A percentile compares a stretch with the other conserved stretches of the same genome.
Evolutionary conservation across 2,888 invertebrate genomes (phyloP).

Genomic region (Drosophila conformis): DNA sequence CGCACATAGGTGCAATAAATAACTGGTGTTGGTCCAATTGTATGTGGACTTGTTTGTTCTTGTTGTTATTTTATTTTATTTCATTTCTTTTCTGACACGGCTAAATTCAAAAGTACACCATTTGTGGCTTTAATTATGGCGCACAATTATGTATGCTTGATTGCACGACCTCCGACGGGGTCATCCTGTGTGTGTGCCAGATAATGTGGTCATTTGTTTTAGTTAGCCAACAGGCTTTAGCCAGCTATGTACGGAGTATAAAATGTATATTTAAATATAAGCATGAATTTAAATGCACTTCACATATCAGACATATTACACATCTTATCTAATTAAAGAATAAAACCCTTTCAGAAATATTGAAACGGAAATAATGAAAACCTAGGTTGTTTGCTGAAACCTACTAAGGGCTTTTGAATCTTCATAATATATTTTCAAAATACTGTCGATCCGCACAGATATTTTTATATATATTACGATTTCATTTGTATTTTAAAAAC

Average conservation of each 20-base stretch:
- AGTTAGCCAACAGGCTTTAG: slow-evolving; percentile 28
- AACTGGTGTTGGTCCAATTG: slow-evolving; percentile 34
- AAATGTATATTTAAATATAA: background rate
- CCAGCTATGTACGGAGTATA: background rate
- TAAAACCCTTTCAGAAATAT: background rate
- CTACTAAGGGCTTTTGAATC: background rate
- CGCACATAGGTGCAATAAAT: slow-evolving; percentile 49
- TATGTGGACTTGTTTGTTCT: slow-evolving; percentile 4
- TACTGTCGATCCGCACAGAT: background rate
- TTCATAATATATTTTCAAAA: background rate
- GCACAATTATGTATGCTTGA: slow-evolving; percentile 36
- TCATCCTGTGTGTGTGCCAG: slow-evolving; percentile 15
- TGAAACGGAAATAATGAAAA: background rate
- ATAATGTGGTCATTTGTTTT: slow-evolving; percentile 55
- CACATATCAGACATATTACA: background rate
- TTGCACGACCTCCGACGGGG: slow-evolving; percentile 22
- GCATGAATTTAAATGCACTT: background rate
- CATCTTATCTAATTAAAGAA: background rate
- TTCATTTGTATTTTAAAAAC: background rate
- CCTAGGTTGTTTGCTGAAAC: background rate
- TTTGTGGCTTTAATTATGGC: slow-evolving; percentile 77
- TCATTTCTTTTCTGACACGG: slow-evolving; percentile 11
- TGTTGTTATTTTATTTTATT: background rate
- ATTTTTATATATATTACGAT: background rate
- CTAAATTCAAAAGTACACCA: slow-evolving; percentile 60